Evolutionary conservation across 2,888 invertebrate species (phyloP), one percentile per base, ranked within the genome.

Genomic region (Hypomecis punctinalis): DNA sequence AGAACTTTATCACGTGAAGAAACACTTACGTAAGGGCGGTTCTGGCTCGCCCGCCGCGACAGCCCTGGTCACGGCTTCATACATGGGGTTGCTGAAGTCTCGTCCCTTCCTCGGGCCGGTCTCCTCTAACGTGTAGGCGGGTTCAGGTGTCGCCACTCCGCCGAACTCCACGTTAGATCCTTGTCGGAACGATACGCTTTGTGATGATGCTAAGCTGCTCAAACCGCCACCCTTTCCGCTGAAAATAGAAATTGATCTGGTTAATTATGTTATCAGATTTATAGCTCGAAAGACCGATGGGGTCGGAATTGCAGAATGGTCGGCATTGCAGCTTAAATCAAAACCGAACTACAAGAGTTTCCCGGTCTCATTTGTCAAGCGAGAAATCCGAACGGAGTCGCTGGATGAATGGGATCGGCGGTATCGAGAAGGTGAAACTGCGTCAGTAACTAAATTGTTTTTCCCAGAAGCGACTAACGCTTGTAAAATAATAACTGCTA

Each of bases 81-180:
- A 99, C 97, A 99, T 98, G 53, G 99, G 99, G 93, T 99, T 99
- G 81, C 97, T 97, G 93, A 99, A 99, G 90, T 99, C 99, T 58
- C 98, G 94, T 63, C 96, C 96, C 87, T 97, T 97, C 74, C 95
- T 94, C 75, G 85, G 79, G 40, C 79, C 76, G 40, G 81, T 94
- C 69, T 97, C 96, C 78, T 96, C 96, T 77, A 97, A 82, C 59
- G 92, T 96, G 88, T 97, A 97, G 65, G 96, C 97, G 46, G 95
- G 95, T 80, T 97, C 97, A 42, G 82, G 79, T 40, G 80, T 71
- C 42, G 82, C 71, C 80, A 84, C 79, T 76, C 92, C 95, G 45
- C 94, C 95, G 90, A 98, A 98, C 90, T 98, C 98, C 48, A 98
- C 98, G 89, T 98, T 98, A 58, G 97, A 98, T 58, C 98, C 98